These are phyloP conservation scores for Argopecten irradians DNA, from an alignment of 1,140 invertebrate species.

Conservation along the genomic window DNA sequence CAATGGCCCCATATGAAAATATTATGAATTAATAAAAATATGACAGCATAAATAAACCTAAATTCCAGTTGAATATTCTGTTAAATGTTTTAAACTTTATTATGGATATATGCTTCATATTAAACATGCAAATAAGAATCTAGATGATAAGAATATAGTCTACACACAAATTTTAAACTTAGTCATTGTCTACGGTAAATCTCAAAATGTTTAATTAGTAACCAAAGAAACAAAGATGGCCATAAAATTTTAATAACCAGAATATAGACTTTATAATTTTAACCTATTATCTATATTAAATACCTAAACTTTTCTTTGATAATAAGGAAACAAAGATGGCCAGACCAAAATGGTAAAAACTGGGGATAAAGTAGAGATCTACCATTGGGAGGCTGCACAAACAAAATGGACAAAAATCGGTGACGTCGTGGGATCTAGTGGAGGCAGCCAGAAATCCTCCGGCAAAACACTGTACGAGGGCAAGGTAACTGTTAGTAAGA, in stretches of 20 bases:
- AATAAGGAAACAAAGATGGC: constrained; percentile 81
- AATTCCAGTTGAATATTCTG: too few relatives aligned
- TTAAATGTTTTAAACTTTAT: too few relatives aligned
- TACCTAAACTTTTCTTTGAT: not conserved
- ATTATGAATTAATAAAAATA: too few relatives aligned
- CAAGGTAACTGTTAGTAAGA: constrained; percentile 72
- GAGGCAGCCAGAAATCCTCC: constrained; percentile 79
- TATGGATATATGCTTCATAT: too few relatives aligned
- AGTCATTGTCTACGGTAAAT: too few relatives aligned
- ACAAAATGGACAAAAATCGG: constrained; percentile 91
- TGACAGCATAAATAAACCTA: too few relatives aligned
- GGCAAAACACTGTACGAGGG: constrained; percentile 90
- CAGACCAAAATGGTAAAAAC: constrained; percentile 91
- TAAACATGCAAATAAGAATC: too few relatives aligned
- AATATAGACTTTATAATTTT: not conserved
- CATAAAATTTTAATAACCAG: not conserved
- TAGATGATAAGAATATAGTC: too few relatives aligned
- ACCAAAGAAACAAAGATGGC: not conserved
- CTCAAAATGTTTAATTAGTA: too few relatives aligned
- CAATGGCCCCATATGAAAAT: too few relatives aligned
- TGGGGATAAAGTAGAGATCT: constrained; percentile 81
- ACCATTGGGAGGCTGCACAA: constrained; percentile 85
- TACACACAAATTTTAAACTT: too few relatives aligned
- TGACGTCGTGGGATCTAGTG: constrained; percentile 90
- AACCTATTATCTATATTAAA: not conserved